These are phyloP conservation scores for Porites evermanni DNA, from an alignment of 92 coral and sea anemone species.

Conservation along the genomic window DNA sequence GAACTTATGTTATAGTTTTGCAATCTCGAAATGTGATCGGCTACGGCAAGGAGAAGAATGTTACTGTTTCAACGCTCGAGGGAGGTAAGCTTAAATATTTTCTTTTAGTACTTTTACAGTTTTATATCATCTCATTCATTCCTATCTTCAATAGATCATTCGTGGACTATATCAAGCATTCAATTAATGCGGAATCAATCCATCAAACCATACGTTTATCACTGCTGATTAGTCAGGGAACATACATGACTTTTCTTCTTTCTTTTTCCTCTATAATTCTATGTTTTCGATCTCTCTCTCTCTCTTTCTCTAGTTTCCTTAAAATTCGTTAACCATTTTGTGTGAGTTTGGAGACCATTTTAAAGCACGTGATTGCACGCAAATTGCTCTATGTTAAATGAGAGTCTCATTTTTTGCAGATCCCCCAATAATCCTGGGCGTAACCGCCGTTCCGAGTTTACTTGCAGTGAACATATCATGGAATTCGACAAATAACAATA, in stretches of 20 bases:
- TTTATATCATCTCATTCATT: background rate
- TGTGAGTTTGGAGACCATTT: too few relatives aligned
- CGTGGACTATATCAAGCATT: background rate
- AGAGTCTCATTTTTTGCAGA: background rate
- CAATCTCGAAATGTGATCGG: slow-evolving; percentile 30
- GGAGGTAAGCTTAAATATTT: slow-evolving; percentile 5
- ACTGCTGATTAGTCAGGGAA: background rate
- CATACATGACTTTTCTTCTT: too few relatives aligned
- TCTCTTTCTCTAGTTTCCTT: too few relatives aligned
- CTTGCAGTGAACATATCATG: background rate
- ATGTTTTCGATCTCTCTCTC: too few relatives aligned
- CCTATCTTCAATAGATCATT: too few relatives aligned
- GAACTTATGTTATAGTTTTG: slow-evolving; percentile 8
- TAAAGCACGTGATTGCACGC: too few relatives aligned
- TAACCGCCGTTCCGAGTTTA: slow-evolving; percentile 3
- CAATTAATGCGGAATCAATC: background rate
- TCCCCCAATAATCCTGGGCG: slow-evolving; percentile 8
- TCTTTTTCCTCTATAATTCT: too few relatives aligned
- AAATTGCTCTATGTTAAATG: background rate
- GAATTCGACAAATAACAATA: slow-evolving; percentile 23
- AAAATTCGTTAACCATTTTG: too few relatives aligned
- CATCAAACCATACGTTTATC: background rate
- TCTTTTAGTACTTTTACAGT: background rate
- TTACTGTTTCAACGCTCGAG: slow-evolving; percentile 8
- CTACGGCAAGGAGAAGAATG: slow-evolving; percentile 8